Conservation (phyloP, 2,888 invertebrate species). For the Proisotoma minuta region DNA sequence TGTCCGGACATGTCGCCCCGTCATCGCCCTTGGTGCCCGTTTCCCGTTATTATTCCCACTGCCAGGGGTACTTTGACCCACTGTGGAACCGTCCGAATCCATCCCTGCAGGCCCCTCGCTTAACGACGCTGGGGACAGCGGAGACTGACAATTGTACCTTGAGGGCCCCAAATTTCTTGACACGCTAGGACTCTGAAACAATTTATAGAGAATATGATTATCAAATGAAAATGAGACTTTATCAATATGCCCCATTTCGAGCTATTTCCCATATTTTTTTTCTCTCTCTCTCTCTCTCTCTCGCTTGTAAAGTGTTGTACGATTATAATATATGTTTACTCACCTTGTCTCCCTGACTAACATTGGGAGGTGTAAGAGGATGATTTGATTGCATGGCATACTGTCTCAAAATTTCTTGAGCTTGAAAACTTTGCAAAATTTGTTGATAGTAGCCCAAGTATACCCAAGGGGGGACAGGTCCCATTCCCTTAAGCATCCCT, state of each 20-base stretch:
- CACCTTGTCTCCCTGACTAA: constrained; percentile 47
- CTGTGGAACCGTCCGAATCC: constrained; percentile 46
- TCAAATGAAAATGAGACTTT: no score
- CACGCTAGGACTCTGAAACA: constrained; percentile 36
- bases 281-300: not conserved
- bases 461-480: constrained; percentile 46
- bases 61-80: constrained; percentile 39
- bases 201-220: no score
- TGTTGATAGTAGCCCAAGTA: constrained; percentile 49
- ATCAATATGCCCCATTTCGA: no score
- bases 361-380: constrained; percentile 33
- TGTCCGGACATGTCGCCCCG: constrained; percentile 52
- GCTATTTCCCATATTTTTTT: constrained; percentile 9
- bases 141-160: constrained; percentile 40
- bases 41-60: constrained; percentile 47
- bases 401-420: constrained; percentile 49
- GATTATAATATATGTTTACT: constrained; percentile 4
- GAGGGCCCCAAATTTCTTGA: constrained; percentile 24
- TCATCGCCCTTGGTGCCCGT: constrained; percentile 52
- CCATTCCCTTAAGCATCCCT: constrained; percentile 45
- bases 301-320: not conserved
- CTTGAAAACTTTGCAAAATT: constrained; percentile 49
- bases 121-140: constrained; percentile 46
- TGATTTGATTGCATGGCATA: constrained; percentile 48
- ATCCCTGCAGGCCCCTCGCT: constrained; percentile 43